Evolutionary conservation across 2,113 vertebrate species (phyloP).

Genomic region (Oryzias curvinotus): DNA sequence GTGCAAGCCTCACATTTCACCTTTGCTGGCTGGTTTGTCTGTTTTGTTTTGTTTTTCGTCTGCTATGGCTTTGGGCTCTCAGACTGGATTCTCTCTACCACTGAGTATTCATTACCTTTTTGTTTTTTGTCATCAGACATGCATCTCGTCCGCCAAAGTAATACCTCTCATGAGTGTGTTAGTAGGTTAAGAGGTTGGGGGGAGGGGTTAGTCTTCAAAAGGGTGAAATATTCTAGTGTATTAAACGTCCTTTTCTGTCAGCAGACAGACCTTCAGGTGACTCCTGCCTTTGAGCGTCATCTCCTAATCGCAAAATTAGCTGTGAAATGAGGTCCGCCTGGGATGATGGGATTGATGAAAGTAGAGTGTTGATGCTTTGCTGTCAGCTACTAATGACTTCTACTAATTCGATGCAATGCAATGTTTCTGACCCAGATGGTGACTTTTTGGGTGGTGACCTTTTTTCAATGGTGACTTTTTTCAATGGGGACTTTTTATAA

Average conservation of each 20-base stretch:
- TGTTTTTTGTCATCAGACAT: constrained; percentile 7
- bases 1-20: constrained; percentile 52
- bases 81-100: neutral
- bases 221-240: neutral
- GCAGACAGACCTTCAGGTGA: neutral
- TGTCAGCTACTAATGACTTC: constrained; percentile 18
- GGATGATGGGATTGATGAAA: constrained; percentile 31
- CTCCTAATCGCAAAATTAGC: neutral
- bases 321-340: constrained; percentile 10
- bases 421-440: neutral
- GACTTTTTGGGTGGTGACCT: too few species aligned
- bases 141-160: constrained; percentile 1
- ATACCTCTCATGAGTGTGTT: constrained; percentile 1
- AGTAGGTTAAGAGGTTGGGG: constrained; percentile 2
- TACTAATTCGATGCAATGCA: neutral
- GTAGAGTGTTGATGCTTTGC: constrained; percentile 15
- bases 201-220: constrained; percentile 7
- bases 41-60: constrained; percentile 28
- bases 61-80: neutral
- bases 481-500: too few species aligned
- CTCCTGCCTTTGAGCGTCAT: neutral
- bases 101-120: constrained; percentile 17
- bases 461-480: too few species aligned
- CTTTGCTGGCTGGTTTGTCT: constrained; percentile 51
- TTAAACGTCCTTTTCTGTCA: neutral